Base-by-base conservation (phyloP, 2,888 invertebrate species). In the Pantelozetes paolii region DNA sequence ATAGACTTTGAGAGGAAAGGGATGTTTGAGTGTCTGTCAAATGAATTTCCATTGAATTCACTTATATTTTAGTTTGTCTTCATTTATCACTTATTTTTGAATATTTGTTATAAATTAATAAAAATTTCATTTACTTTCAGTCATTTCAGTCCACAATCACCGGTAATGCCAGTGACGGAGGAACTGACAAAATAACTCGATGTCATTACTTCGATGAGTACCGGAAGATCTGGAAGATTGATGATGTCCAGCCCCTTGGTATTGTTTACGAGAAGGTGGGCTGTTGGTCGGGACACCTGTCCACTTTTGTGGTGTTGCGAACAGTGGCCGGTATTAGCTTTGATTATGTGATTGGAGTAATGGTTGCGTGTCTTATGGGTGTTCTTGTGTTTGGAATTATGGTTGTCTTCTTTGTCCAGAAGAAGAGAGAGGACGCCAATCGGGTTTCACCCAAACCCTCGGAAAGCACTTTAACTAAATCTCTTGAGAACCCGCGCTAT, bases 371-470 rank as follows among this genome's bases (percentile, higher is more conserved):
- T 23, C 50, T 77, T 26, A 78, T 78, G 78, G 77, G 75, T 8
- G 75, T 78, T 6, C 76, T 78, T 23, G 77, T 78, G 62, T 76
- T 78, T 18, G 76, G 76, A 71, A 76, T 77, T 57, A 75, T 78
- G 57, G 59, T 76, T 11, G 76, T 78, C 64, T 77, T 78, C 71
- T 76, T 77, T 59, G 76, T 78, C 48, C 76, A 76, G n/a, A 77
- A 77, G 26, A 78, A 78, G 59, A 30, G 59, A 32, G 71, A 70
- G 20, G 48, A 62, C 48, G n/a, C 1, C 28, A 69, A 69, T 23
- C 20, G 45, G 26, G 9, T 69, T 11, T 6, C 69, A 0, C 69
- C 69, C 11, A 69, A 20, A 11, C 42, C 45, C 2, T 2, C 28
- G 0, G 45, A 40, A 13, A 45, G 11, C n/a, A n/a, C 15, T 0